Percentiles rank a stretch among this genome's conserved stretches.
Conservation (phyloP, 2,113 vertebrate genomes). For the Balaeniceps rex region DNA sequence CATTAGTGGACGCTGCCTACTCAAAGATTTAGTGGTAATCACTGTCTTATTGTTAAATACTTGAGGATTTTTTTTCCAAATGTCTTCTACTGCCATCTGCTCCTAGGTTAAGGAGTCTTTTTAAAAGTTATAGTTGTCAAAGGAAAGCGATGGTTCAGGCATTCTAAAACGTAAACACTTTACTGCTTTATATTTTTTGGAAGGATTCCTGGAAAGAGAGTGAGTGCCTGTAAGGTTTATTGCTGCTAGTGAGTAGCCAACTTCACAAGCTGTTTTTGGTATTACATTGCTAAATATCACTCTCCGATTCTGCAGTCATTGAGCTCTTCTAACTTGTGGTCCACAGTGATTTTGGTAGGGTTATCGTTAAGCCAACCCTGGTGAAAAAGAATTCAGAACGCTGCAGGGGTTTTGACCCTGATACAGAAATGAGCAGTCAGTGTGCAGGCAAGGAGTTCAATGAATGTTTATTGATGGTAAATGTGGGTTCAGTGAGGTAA, state of each 20-base stretch:
- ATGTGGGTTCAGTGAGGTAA: neutral
- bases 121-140: neutral
- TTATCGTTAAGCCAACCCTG: neutral
- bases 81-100: neutral
- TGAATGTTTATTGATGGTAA: neutral
- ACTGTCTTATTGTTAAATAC: neutral
- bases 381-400: neutral
- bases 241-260: neutral
- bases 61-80: neutral
- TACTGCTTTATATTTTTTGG: neutral
- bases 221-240: neutral
- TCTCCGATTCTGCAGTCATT: neutral
- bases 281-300: neutral
- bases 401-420: neutral
- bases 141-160: neutral
- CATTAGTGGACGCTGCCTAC: neutral
- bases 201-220: neutral
- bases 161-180: neutral
- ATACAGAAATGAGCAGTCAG: neutral
- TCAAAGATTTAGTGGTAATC: neutral
- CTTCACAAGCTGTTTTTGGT: neutral
- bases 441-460: neutral
- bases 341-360: neutral
- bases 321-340: neutral
- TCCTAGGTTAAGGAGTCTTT: neutral